Evolutionary conservation across 2,113 vertebrate genomes (phyloP), one percentile per base, ranked within the genome.

Genomic region (Barbus barbus): DNA sequence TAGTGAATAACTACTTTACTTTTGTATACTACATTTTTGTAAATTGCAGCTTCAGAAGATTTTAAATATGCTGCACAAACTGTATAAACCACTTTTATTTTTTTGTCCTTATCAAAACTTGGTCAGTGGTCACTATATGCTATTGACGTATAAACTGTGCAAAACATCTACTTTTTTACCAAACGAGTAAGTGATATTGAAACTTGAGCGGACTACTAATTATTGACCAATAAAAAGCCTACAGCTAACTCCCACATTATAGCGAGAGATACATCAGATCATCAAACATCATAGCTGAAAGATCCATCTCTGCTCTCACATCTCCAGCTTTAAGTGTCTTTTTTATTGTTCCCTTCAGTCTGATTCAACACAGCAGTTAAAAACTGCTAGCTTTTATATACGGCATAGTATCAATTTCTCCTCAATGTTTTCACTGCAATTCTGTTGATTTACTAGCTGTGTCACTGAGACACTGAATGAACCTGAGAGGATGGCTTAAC

Each of bases 381-480:
- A 53, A 71, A 56, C 48, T 28, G 9, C 16, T 22, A 28, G 26
- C 26, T 53, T 53, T 22, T 22, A 20, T 44, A 72, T 24, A 56
- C 28, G 53, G 9, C 26, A 22, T 22, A 56, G 28, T 76, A 31
- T 56, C 26, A n/a, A n/a, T n/a, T n/a, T n/a, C n/a, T n/a, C n/a
- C n/a, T n/a, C n/a, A 53, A 31, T 53, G 36, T 53, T 76, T 53
- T 20, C 73, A 33, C 7, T 6, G 9, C 74, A 77, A 77, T 33
- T 56, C 46, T 56, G 48, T 33, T 77, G 46, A 77, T 53, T 77
- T 53, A 77, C 46, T 56, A 36, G 48, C 48, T 53, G 48, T 33
- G 28, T 33, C 28, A 33, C 28, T 36, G 9, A 53, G 48, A 18
- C 74, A 20, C 48, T 56, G 74, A 77, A 56, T 0, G 5, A 53